Base-by-base conservation (phyloP, 2,797 vertebrate genomes). In the Sitta carolinensis region DNA sequence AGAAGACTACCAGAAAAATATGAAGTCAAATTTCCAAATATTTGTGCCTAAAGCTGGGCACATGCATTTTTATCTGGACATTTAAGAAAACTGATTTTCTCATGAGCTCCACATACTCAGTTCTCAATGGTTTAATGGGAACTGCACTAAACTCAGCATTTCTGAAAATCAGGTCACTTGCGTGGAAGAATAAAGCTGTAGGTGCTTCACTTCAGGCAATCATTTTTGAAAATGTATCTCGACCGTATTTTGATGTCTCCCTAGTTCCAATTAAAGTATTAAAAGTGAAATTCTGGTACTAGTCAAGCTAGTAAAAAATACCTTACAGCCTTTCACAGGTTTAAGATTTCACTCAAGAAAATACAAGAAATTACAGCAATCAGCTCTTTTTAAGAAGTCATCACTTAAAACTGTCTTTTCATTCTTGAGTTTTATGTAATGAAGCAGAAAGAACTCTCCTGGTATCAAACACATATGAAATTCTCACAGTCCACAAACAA, bases 131-230 rank as follows among this genome's bases (percentile, higher is more conserved):
- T 89, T 95, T 89, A 62, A 88, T 10, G 36, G 76, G 48, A 94
- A 72, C 48, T 75, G 51, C 45, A 61, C 80, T 43, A 7, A 48
- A 54, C 38, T 90, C 88, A 95, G 90, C 90, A 76, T 23, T 94
- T 79, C 83, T 78, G 59, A 52, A 89, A 95, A 91, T 62, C 77
- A 91, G 93, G 93, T 88, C 90, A 95, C 73, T 91, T 75, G 21
- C 38, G 36, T 30, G n/a, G 69, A 90, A 91, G 88, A 93, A 86
- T 57, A 57, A 94, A 79, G 66, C 48, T 95, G 70, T 21, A 66
- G 70, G 55, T 79, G 48, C 42, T 87, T 69, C 72, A 90, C 88
- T 86, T 88, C 72, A 95, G 90, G 88, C 91, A 96, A 90, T 63
- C 32, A 25, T 29, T 88, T 63, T 32, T 40, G 55, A 87, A 84